Conservation (phyloP, 2,797 vertebrate species). For the Salarias fasciatus region DNA sequence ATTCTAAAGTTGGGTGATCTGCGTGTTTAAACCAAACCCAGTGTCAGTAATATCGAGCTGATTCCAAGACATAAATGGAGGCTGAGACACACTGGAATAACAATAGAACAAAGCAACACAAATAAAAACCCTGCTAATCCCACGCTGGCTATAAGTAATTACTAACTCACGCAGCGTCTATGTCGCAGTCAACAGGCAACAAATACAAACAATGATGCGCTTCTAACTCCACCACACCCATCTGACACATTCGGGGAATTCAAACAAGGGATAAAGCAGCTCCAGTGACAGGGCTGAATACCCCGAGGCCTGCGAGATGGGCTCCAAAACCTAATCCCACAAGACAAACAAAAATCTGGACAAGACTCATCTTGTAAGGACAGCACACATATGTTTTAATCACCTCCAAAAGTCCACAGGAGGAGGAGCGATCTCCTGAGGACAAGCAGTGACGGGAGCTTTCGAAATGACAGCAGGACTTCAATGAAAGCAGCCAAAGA, state of each 20-base stretch:
- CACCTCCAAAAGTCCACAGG: neutral
- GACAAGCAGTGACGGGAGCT: neutral
- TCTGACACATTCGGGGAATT: constrained; percentile 23
- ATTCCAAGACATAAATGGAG: too few relatives aligned
- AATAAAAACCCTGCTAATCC: too few relatives aligned
- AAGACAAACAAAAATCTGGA: constrained; percentile 16
- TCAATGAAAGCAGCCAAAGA: neutral
- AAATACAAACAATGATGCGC: constrained; percentile 1
- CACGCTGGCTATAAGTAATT: too few relatives aligned
- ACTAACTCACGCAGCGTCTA: too few relatives aligned
- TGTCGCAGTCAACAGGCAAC: neutral
- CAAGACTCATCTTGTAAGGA: constrained; percentile 16
- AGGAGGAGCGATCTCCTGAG: neutral
- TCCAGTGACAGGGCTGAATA: constrained; percentile 5
- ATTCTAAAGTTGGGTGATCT: too few relatives aligned
- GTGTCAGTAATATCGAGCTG: too few relatives aligned
- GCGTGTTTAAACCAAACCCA: too few relatives aligned
- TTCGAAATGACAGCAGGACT: neutral
- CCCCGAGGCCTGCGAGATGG: constrained; percentile 8
- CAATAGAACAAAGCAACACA: too few relatives aligned
- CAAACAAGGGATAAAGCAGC: constrained; percentile 14
- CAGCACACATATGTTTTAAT: too few relatives aligned
- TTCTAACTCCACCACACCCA: constrained; percentile 24
- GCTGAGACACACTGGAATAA: too few relatives aligned
- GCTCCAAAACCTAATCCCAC: constrained; percentile 5